phyloP scores from a whole-genome alignment of 2,113 vertebrate species.

The Saccopteryx bilineata region DNA sequence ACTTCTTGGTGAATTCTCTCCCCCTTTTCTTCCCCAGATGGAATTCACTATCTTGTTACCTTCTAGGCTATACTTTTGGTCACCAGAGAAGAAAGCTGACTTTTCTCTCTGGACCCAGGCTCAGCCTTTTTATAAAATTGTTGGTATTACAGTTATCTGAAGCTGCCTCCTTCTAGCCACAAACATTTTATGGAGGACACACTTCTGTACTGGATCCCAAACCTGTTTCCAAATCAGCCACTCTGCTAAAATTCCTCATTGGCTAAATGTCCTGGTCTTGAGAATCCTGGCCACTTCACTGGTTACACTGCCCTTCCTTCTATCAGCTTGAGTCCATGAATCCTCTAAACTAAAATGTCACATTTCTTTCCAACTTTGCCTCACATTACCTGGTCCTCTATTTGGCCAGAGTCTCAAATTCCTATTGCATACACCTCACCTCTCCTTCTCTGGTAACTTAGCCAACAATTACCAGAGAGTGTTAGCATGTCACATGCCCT shows the following conservation, averaged over 20 bases:
- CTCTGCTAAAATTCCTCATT: not conserved
- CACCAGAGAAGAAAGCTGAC: not conserved
- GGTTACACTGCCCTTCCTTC: not conserved
- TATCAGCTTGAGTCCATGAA: not conserved
- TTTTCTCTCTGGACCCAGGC: not conserved
- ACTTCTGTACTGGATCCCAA: not conserved
- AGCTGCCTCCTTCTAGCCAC: not conserved
- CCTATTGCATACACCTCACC: not conserved
- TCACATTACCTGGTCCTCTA: not conserved
- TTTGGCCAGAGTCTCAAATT: not conserved
- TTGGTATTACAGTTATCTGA: not conserved
- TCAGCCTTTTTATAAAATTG: not conserved
- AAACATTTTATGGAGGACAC: slow-evolving; percentile 16
- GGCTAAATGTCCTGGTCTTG: not conserved
- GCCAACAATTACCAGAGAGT: not conserved
- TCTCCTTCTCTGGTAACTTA: not conserved
- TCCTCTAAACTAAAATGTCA: not conserved
- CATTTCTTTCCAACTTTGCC: not conserved
- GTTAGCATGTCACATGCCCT: not conserved
- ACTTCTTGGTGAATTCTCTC: not conserved
- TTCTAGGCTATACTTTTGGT: not conserved
- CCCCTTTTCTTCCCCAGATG: not conserved
- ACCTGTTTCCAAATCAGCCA: slow-evolving; percentile 6
- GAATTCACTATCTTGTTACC: not conserved
- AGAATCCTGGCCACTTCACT: not conserved